Evolutionary conservation across 2,113 vertebrate species (phyloP).

Genomic region (Sisor rabdophorus): DNA sequence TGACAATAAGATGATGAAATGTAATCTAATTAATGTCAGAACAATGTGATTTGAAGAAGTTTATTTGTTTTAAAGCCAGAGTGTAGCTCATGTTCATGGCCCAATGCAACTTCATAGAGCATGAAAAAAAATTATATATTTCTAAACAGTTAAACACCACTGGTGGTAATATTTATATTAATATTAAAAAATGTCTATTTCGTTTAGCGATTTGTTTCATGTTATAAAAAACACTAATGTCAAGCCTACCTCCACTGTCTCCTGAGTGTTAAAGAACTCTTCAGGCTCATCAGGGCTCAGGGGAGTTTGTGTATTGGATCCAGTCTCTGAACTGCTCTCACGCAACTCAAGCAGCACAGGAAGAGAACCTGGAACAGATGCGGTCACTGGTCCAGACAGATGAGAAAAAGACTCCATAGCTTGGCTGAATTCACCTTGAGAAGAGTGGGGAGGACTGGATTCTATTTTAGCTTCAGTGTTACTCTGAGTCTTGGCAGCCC

Average conservation of each 20-base stretch:
- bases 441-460: conserved; percentile 47
- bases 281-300: conserved; percentile 67
- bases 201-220: neutral
- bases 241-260: conserved; percentile 53
- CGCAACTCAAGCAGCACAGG: conserved; percentile 69
- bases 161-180: too few species aligned
- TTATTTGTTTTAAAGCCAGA: too few species aligned
- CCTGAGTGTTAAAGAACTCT: conserved; percentile 72
- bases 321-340: conserved; percentile 73
- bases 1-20: too few species aligned
- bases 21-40: too few species aligned
- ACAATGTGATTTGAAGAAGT: too few species aligned
- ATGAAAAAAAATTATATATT: too few species aligned
- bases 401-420: conserved; percentile 61
- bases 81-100: too few species aligned
- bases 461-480: neutral
- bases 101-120: too few species aligned
- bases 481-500: neutral
- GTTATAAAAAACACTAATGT: neutral
- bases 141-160: too few species aligned
- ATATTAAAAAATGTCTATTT: neutral
- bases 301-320: conserved; percentile 70
- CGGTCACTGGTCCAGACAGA: conserved; percentile 60
- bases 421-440: conserved; percentile 56
- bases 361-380: conserved; percentile 55